Base-by-base conservation (phyloP, 2,888 invertebrate species). In the Lycaena phlaeas region DNA sequence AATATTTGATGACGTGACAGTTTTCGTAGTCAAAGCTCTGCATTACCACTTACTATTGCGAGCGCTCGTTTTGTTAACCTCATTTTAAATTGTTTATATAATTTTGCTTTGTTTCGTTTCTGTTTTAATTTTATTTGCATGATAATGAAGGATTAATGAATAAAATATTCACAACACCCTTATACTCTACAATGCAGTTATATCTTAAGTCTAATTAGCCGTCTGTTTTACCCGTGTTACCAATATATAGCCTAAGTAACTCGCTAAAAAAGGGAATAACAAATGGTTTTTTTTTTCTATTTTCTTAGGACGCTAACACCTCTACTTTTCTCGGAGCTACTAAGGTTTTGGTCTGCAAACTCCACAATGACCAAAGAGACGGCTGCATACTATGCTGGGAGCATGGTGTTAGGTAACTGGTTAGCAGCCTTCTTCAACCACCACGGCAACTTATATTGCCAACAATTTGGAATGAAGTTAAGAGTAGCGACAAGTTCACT, bases 401-500 rank as follows among this genome's bases (percentile, higher is more conserved):
- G 61, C 18, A 70, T 85, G 73, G 82, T 91, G 37, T 14, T 82
- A 0, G 48, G 55, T 14, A 82, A 79, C 49, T 50, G 86, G 50
- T 60, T 86, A 27, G 87, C 88, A 2, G 85, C 87, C 0, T 68
- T 89, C 40, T 77, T 88, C 40, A 88, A 89, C 54, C 93, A 94
- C 65, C 92, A 92, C 1, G 91, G 90, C 48, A 89, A 90, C 64
- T 86, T 91, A 56, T 87, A 85, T 30, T 78, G 86, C 18, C 85
- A 87, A 54, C 88, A 90, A 56, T 82, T 88, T 9, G 93, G 93
- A 25, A 90, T 92, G 91, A 86, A 89, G 59, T 73, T 92, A 26
- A 79, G 93, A 49, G 81, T 92, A 1, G 91, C 92, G 0, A 88
- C 89, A 41, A 89, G 92, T 54, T 88, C 91, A 0, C 67, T 94